Conservation (phyloP, 2,888 invertebrate species). For the Nomada goodeniana region DNA sequence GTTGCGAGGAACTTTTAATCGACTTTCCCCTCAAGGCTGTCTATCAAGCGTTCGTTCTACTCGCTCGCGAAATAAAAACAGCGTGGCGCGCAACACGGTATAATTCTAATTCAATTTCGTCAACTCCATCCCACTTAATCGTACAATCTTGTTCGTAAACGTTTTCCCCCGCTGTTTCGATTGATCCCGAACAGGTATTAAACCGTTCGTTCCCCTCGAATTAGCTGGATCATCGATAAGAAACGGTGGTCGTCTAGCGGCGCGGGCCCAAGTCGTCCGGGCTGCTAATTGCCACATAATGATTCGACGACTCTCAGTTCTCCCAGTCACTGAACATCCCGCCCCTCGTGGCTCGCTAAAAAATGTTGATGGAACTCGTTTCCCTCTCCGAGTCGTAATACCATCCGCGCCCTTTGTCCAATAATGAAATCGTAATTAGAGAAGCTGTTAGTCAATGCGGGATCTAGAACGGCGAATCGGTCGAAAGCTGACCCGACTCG, state of each 20-base stretch:
- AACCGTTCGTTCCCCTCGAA: not conserved
- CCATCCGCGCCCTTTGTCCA: not conserved
- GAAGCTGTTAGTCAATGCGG: not conserved
- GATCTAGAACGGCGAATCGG: not conserved
- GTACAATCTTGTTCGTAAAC: not conserved
- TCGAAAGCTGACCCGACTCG: conserved; percentile 20
- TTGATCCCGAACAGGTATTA: not conserved
- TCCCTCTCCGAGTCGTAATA: not conserved
- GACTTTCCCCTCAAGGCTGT: not conserved
- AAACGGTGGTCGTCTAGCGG: not conserved
- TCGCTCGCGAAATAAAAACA: not conserved
- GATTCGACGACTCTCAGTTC: not conserved
- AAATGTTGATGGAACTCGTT: not conserved
- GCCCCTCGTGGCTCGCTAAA: not conserved
- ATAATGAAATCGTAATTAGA: conserved; percentile 42
- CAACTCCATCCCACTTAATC: not conserved
- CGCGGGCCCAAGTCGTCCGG: not conserved
- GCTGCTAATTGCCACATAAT: conserved; percentile 38
- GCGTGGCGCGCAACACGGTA: not conserved
- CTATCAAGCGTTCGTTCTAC: not conserved
- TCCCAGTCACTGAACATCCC: not conserved
- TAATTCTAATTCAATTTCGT: not conserved
- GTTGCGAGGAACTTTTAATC: conserved; percentile 50
- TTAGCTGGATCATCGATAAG: not conserved
- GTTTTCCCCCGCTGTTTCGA: too few species aligned